A percentile compares a stretch with the other conserved stretches of the same genome.
Evolutionary conservation across 2,888 invertebrate genomes (phyloP).

Genomic region (Myopa testacea): DNA sequence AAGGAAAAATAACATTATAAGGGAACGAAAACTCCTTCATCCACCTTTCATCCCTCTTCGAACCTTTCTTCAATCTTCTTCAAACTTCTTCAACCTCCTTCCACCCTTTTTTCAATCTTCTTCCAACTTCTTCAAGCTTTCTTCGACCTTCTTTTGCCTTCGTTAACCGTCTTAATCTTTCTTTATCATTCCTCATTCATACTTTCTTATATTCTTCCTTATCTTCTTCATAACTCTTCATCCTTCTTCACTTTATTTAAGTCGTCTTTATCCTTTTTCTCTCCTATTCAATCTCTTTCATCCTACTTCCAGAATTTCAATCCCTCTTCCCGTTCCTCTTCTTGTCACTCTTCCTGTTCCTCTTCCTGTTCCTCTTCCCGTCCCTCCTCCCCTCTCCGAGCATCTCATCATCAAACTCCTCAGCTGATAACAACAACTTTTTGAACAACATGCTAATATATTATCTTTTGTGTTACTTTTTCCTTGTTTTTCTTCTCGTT

Average conservation of each 20-base stretch:
- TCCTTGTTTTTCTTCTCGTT: not conserved
- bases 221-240: no score
- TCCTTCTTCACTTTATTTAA: no score
- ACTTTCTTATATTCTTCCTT: no score
- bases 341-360: not conserved
- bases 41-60: no score
- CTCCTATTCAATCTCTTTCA: not conserved
- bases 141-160: not conserved
- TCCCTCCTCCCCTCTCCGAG: not conserved
- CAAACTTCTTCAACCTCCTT: no score
- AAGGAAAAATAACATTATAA: no score
- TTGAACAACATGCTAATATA: not conserved
- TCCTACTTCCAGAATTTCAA: not conserved
- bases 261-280: no score
- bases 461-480: not conserved
- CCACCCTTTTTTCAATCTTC: no score
- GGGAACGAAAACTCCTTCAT: no score
- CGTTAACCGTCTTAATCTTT: not conserved
- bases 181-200: not conserved
- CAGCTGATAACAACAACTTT: not conserved
- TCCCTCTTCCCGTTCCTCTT: not conserved
- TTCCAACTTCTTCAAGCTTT: not conserved
- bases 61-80: no score
- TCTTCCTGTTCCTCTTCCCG: not conserved
- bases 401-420: not conserved